Base-by-base conservation (phyloP, 2,888 invertebrate genomes). In the Achlya flavicornis region DNA sequence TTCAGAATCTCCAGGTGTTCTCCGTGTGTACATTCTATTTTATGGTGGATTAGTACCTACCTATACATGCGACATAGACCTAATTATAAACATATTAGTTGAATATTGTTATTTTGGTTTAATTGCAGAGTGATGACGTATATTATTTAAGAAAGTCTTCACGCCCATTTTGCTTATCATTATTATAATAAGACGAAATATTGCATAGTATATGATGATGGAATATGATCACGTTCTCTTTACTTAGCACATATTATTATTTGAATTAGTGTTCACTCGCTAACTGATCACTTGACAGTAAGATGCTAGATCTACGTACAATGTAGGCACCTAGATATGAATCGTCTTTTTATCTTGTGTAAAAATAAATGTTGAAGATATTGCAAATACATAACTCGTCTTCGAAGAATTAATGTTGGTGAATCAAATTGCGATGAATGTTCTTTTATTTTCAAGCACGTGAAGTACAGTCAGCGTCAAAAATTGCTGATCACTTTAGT, bases 221-320 rank as follows among this genome's bases (percentile, higher is more conserved):
- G 41, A 41, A 53, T 19, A 53, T 7, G 19, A 4, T 53, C 53
- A 53, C 53, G 19, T 53, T 19, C 48, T 48, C 48, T 48, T 19
- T 53, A 19, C 53, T 53, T 53, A 53, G 53, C 53, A 53, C 19
- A 53, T 19, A n/a, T 53, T 53, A 53, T 53, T 53, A 19, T 53
- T 53, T 53, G 53, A 19, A 53, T 53, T 53, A 53, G 53, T 53
- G 53, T 19, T 4, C 53, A 19, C 53, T 19, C 53, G 53, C 53
- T 53, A 53, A 53, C 16, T 53, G 53, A 53, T 53, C 53, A 53
- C 53, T 53, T 53, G 53, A 19, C 53, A 53, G 53, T 7, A 53
- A 16, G 53, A 53, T 53, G 53, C 14, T 53, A 53, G 53, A 53
- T 53, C n/a, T 53, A 53, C 3, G 8, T 53, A 19, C n/a, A 53